These are phyloP conservation scores for Orientallactaga sibirica DNA, from an alignment of 2,797 vertebrate species.

Conservation along the genomic window DNA sequence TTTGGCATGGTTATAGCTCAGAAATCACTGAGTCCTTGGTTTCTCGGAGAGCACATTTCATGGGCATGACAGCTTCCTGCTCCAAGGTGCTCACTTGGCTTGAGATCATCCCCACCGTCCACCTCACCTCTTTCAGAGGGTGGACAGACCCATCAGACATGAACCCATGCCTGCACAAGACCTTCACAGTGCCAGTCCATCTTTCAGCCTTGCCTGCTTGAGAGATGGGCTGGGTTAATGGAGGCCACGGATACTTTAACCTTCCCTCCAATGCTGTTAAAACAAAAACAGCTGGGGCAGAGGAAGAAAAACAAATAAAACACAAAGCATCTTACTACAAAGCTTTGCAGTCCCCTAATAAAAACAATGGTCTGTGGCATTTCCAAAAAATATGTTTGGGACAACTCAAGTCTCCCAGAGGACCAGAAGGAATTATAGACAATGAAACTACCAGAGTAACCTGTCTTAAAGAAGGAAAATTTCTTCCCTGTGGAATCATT, in stretches of 20 bases:
- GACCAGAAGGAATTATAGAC: constrained; percentile 80
- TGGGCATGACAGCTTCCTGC: constrained; percentile 37
- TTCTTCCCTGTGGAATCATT: constrained; percentile 48
- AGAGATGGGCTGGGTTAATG: constrained; percentile 86
- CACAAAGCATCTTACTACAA: constrained; percentile 89
- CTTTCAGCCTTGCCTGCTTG: constrained; percentile 73
- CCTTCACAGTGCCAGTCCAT: constrained; percentile 70
- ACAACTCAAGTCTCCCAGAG: constrained; percentile 85
- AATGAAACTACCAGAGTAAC: constrained; percentile 65
- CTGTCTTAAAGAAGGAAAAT: constrained; percentile 56
- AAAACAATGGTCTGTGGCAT: constrained; percentile 89
- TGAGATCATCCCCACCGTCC: background rate
- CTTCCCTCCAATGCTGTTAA: constrained; percentile 88
- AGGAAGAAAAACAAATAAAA: constrained; percentile 90
- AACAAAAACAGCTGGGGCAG: constrained; percentile 89
- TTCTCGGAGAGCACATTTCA: background rate
- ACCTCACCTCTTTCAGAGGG: background rate
- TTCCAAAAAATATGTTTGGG: constrained; percentile 89
- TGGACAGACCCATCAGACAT: constrained; percentile 46
- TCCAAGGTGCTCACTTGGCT: constrained; percentile 66
- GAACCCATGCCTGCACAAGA: constrained; percentile 56
- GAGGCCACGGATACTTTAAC: constrained; percentile 88
- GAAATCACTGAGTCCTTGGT: background rate
- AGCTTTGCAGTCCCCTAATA: constrained; percentile 88
- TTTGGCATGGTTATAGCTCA: background rate